These are phyloP conservation scores for Microctonus hyperodae DNA, from an alignment of 2,888 invertebrate species.

Conservation along the genomic window DNA sequence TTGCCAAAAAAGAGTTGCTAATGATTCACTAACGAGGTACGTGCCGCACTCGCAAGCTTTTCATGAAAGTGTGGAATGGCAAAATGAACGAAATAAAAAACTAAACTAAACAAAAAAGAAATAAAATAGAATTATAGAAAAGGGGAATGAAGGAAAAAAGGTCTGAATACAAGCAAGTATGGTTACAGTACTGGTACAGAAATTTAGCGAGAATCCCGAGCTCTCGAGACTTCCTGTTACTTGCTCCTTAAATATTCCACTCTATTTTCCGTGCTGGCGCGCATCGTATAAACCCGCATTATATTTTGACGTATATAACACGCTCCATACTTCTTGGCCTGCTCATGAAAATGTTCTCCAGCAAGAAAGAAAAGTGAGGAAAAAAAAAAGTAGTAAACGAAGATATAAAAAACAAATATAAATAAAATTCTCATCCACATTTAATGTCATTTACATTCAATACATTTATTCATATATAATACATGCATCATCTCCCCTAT, in stretches of 20 bases:
- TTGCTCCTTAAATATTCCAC: conserved; percentile 41
- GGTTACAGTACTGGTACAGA: conserved; percentile 24
- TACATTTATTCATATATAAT: no score
- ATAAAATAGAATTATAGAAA: conserved; percentile 16
- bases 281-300: conserved; percentile 33
- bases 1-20: conserved; percentile 48
- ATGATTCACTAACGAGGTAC: conserved; percentile 58
- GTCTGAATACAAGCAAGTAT: background rate
- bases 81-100: conserved; percentile 10
- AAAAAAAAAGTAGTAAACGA: conserved; percentile 1
- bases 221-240: conserved; percentile 33
- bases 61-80: conserved; percentile 14
- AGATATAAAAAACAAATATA: background rate
- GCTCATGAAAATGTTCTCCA: background rate
- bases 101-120: no score
- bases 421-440: no score
- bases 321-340: background rate
- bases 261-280: conserved; percentile 40
- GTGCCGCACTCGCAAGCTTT: conserved; percentile 45
- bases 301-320: conserved; percentile 34
- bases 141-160: background rate
- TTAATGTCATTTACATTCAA: no score
- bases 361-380: background rate
- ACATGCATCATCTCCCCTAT: background rate
- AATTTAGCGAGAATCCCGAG: conserved; percentile 37